A percentile compares a stretch with the other conserved stretches of the same genome.
Conservation (phyloP, 2,888 invertebrate genomes). For the Luperina nickerlii region DNA sequence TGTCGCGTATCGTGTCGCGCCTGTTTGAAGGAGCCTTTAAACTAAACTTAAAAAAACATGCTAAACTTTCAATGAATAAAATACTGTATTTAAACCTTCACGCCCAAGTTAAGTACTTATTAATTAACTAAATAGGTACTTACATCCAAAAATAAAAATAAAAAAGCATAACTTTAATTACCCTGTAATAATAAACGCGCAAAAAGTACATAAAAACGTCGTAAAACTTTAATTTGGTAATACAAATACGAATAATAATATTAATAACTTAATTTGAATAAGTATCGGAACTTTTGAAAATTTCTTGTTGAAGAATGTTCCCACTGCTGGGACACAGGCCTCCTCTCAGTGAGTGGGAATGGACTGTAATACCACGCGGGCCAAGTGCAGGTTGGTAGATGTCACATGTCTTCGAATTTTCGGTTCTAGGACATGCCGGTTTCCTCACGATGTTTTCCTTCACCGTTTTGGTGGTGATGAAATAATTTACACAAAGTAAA, state of each 20-base stretch:
- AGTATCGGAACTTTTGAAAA: conserved; percentile 9
- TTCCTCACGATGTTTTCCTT: too few species aligned
- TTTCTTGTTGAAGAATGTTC: too few species aligned
- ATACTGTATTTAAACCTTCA: neutral
- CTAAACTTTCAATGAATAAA: neutral
- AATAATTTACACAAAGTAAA: neutral
- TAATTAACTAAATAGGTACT: conserved; percentile 11
- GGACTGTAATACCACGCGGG: neutral
- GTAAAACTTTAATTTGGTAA: conserved; percentile 51
- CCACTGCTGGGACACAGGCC: neutral
- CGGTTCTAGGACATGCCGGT: neutral
- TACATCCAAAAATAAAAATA: conserved; percentile 29
- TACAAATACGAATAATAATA: conserved; percentile 24
- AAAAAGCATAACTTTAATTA: conserved; percentile 23
- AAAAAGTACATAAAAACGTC: conserved; percentile 41
- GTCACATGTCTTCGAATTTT: neutral
- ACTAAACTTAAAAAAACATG: too few species aligned
- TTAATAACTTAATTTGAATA: conserved; percentile 36
- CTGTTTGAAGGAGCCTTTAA: too few species aligned
- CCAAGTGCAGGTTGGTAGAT: neutral
- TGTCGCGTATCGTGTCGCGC: too few species aligned
- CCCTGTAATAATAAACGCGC: conserved; percentile 20
- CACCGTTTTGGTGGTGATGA: neutral
- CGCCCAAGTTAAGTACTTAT: neutral
- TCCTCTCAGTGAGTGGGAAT: neutral